phyloP scores from a whole-genome alignment of 2,888 invertebrate genomes.

The Microplitis deprimator region DNA sequence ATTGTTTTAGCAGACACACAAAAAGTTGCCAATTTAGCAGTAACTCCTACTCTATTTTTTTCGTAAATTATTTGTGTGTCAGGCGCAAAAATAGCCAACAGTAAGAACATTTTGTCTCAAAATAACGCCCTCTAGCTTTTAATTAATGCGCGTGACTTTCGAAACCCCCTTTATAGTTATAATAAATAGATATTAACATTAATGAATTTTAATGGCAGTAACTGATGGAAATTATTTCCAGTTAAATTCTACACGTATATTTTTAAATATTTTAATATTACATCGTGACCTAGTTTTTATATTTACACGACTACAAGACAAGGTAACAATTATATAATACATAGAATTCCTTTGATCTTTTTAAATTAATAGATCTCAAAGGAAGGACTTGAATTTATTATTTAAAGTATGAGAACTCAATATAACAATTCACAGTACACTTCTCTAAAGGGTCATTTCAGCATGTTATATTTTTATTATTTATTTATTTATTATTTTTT shows the following conservation, averaged over 20 bases:
- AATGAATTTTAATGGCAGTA: constrained; percentile 34
- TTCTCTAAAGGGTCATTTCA: constrained; percentile 27
- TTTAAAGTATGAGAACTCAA: not conserved
- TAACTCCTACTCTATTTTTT: too few relatives aligned
- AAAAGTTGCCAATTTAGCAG: too few relatives aligned
- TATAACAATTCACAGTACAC: constrained; percentile 5
- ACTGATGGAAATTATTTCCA: constrained; percentile 10
- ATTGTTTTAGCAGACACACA: too few relatives aligned
- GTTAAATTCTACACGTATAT: not conserved
- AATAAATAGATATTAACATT: constrained; percentile 11
- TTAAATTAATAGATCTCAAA: not conserved
- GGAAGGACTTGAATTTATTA: constrained; percentile 7
- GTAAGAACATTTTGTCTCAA: too few relatives aligned
- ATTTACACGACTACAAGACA: constrained; percentile 18
- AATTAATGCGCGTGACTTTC: too few relatives aligned
- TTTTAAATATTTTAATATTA: not conserved
- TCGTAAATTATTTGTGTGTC: too few relatives aligned
- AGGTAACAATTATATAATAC: not conserved
- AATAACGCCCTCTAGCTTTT: too few relatives aligned
- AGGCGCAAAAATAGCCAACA: too few relatives aligned
- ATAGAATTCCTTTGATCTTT: not conserved
- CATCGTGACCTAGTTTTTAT: not conserved
- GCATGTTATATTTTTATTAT: not conserved
- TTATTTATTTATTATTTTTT: constrained; percentile 5
- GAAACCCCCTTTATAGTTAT: not conserved